These are phyloP conservation scores for Zoanthus sociatus DNA, from an alignment of 92 coral and sea anemone genomes.

Conservation along the genomic window DNA sequence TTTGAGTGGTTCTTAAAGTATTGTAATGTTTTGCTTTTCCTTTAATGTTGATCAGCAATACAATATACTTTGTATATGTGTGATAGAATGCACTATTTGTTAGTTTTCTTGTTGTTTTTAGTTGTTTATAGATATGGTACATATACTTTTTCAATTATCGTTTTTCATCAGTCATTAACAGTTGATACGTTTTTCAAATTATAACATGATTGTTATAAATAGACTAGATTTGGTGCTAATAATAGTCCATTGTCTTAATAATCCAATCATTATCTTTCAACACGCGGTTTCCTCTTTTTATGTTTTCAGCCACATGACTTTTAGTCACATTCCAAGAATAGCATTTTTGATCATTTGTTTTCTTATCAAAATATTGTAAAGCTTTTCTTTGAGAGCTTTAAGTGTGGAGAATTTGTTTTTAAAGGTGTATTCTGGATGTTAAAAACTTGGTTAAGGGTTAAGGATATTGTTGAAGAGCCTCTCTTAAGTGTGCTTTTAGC, in stretches of 20 bases:
- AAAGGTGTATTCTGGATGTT: constrained; percentile 25
- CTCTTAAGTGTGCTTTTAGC: constrained; percentile 5
- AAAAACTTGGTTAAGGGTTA: not conserved
- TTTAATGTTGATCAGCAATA: not conserved
- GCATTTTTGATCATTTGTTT: not conserved
- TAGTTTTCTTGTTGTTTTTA: not conserved
- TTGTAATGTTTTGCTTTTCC: not conserved
- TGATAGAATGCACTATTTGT: not conserved
- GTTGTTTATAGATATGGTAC: not conserved
- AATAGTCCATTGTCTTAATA: too few species aligned
- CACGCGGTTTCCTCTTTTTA: constrained; percentile 1
- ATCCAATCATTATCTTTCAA: not conserved
- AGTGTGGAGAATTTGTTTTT: constrained; percentile 54
- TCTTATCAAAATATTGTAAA: not conserved
- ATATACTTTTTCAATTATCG: not conserved
- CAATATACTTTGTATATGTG: not conserved
- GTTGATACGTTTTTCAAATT: not conserved
- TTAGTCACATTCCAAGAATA: constrained; percentile 3
- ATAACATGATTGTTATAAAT: not conserved
- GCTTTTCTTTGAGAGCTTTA: not conserved
- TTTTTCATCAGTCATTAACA: not conserved
- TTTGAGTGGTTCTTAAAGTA: not conserved
- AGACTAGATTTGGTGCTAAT: not conserved
- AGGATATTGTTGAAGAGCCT: constrained; percentile 7
- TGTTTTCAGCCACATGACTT: not conserved